Evolutionary conservation across 2,113 vertebrate species (phyloP).

Genomic region (Caretta caretta): DNA sequence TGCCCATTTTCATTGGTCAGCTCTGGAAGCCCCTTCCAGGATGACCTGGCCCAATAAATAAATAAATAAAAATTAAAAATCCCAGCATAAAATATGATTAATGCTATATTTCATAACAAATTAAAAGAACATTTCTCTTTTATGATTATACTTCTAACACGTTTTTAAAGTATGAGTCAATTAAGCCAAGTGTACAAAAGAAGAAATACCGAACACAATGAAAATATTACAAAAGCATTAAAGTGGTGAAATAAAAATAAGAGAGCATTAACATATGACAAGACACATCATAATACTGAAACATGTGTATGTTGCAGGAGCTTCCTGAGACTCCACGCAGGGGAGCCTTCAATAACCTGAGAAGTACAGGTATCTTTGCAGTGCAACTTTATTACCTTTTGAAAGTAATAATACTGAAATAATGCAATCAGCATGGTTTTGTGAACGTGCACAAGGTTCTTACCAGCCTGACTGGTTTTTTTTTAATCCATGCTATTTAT

Average conservation of each 20-base stretch:
- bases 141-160: background rate
- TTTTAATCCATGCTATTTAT: background rate
- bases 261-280: background rate
- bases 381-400: background rate
- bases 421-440: background rate
- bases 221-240: background rate
- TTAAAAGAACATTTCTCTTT: background rate
- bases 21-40: slow-evolving; percentile 97
- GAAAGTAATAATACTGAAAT: background rate
- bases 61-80: background rate
- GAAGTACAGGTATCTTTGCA: background rate
- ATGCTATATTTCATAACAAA: background rate
- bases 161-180: background rate
- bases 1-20: slow-evolving; percentile 96
- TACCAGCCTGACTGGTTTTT: background rate
- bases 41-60: slow-evolving; percentile 82
- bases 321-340: too few species aligned
- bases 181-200: background rate
- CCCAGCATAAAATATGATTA: background rate
- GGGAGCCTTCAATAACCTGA: background rate
- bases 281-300: background rate
- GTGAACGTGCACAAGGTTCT: background rate
- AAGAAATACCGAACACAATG: background rate
- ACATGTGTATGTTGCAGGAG: background rate
- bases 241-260: background rate